Conservation (phyloP, 2,113 vertebrate genomes). For the Boleophthalmus pectinirostris region DNA sequence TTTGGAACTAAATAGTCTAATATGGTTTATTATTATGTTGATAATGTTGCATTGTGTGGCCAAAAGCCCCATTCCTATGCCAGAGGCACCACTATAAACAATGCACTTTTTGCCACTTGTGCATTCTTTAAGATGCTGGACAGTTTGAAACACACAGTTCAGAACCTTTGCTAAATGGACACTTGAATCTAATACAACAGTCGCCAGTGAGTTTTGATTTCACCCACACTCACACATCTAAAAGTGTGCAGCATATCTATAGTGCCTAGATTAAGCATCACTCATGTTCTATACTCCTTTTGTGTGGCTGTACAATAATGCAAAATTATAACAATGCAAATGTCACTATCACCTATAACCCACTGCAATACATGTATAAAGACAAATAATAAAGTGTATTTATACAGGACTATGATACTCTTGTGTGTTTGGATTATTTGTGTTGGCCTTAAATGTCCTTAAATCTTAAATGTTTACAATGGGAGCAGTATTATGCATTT, state of each 20-base stretch:
- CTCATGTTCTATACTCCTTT: slow-evolving; percentile 47
- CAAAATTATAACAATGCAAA: slow-evolving; percentile 53
- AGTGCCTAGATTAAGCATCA: slow-evolving; percentile 65
- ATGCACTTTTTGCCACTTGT: neutral
- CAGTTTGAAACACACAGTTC: neutral
- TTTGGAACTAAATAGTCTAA: neutral
- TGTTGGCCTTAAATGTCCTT: neutral
- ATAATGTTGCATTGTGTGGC: neutral
- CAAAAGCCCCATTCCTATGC: neutral
- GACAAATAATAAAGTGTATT: slow-evolving; percentile 58
- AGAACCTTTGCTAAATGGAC: neutral
- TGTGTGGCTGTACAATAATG: slow-evolving; percentile 53
- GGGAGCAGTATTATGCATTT: no score
- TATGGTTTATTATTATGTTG: neutral
- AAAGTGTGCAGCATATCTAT: slow-evolving; percentile 58
- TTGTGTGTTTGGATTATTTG: slow-evolving; percentile 13
- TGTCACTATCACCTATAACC: slow-evolving; percentile 48
- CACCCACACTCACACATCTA: slow-evolving; percentile 8
- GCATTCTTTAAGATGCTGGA: slow-evolving; percentile 1
- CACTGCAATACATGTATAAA: slow-evolving; percentile 54
- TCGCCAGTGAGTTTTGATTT: neutral
- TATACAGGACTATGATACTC: slow-evolving; percentile 33
- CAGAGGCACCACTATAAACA: neutral
- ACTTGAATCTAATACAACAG: slow-evolving; percentile 2
- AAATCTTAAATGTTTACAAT: neutral